Evolutionary conservation across 2,113 vertebrate species (phyloP).

Genomic region (Gymnogyps californianus): DNA sequence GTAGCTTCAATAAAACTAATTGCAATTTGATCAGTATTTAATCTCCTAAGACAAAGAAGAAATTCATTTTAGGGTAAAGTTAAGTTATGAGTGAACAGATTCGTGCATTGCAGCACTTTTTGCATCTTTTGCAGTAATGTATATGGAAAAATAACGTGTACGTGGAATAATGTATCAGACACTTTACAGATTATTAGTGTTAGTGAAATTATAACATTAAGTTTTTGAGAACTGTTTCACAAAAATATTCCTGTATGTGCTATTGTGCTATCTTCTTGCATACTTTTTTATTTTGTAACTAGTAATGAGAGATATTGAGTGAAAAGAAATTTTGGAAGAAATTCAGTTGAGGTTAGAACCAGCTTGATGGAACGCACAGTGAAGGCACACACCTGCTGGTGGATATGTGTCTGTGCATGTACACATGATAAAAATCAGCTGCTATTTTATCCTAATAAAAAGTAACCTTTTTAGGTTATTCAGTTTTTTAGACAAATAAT

Average conservation of each 20-base stretch:
- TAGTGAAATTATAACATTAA: not conserved
- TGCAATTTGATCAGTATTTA: not conserved
- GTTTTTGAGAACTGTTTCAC: not conserved
- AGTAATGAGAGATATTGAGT: not conserved
- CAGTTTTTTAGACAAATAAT: not conserved
- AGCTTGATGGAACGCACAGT: not conserved
- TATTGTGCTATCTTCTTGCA: rapidly evolving
- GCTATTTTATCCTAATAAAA: not conserved
- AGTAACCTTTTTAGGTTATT: not conserved
- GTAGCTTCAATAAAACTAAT: not conserved
- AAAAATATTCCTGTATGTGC: not conserved
- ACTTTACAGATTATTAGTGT: not conserved
- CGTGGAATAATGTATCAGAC: not conserved
- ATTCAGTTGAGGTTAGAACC: not conserved
- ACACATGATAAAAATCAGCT: not conserved
- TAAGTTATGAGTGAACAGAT: not conserved
- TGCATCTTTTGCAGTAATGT: not conserved
- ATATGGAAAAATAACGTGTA: not conserved
- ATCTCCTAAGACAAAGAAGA: not conserved
- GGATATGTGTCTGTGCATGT: not conserved
- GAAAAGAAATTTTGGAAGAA: not conserved
- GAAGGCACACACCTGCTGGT: not conserved
- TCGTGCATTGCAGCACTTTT: not conserved
- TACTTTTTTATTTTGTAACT: not conserved
- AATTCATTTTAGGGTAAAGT: not conserved